Conservation (phyloP, 2,888 invertebrate genomes). For the Tetragonula carbonaria region DNA sequence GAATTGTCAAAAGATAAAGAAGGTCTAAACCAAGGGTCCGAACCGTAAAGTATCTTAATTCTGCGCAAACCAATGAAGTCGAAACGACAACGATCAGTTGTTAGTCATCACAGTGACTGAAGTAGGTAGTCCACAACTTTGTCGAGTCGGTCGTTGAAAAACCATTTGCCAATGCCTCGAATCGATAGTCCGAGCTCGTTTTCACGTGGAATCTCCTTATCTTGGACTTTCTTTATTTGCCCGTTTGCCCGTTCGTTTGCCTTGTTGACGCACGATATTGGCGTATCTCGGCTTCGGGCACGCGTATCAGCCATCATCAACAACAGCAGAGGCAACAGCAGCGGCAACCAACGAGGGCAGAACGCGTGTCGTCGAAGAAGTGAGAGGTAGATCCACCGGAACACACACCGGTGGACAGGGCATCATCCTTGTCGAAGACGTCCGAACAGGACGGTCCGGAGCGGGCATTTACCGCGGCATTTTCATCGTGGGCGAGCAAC, state of each 20-base stretch:
- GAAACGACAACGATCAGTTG: no score
- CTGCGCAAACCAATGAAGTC: no score
- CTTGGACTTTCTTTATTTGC: slow-evolving; percentile 71
- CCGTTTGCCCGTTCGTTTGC: slow-evolving; percentile 77
- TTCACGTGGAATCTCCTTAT: slow-evolving; percentile 47
- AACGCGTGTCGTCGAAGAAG: slow-evolving; percentile 14
- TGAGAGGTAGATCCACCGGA: slow-evolving; percentile 44
- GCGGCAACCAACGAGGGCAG: neutral
- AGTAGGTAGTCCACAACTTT: no score
- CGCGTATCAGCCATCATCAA: slow-evolving; percentile 64
- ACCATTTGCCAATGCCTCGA: slow-evolving; percentile 52
- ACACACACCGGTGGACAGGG: slow-evolving; percentile 38
- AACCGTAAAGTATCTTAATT: no score
- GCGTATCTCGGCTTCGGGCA: slow-evolving; percentile 78
- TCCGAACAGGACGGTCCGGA: slow-evolving; percentile 59
- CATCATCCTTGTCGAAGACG: slow-evolving; percentile 41
- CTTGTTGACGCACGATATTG: slow-evolving; percentile 81
- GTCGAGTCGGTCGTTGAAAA: neutral
- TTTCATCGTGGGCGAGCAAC: slow-evolving; percentile 62
- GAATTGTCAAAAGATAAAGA: no score
- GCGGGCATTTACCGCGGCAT: slow-evolving; percentile 29
- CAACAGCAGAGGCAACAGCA: slow-evolving; percentile 23
- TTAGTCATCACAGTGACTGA: no score
- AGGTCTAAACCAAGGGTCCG: no score
- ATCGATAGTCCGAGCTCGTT: slow-evolving; percentile 37